Percentiles rank a stretch among this genome's conserved stretches.
Evolutionary conservation across 2,113 vertebrate genomes (phyloP).

Genomic region (Rana temporaria): DNA sequence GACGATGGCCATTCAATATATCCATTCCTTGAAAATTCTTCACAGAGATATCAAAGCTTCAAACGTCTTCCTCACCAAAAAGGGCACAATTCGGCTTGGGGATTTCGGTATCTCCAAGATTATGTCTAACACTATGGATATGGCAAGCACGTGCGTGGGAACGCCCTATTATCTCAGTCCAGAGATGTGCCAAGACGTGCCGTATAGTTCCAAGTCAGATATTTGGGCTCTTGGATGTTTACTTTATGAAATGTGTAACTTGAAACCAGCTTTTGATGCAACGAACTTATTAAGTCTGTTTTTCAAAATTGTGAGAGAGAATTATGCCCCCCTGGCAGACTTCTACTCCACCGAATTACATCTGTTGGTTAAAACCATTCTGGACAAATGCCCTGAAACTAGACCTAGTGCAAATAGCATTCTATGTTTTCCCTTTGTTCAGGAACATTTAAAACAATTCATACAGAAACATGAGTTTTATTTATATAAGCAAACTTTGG

Average conservation of each 20-base stretch:
- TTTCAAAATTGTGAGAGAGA: constrained; percentile 75
- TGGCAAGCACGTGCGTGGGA: constrained; percentile 81
- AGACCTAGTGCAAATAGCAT: constrained; percentile 72
- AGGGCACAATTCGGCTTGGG: constrained; percentile 74
- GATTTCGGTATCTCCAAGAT: constrained; percentile 83
- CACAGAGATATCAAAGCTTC: constrained; percentile 82
- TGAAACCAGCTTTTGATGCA: constrained; percentile 74
- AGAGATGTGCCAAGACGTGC: constrained; percentile 78
- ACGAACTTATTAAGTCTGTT: constrained; percentile 75
- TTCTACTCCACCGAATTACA: constrained; percentile 68
- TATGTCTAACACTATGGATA: constrained; percentile 73
- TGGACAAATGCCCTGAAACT: constrained; percentile 68
- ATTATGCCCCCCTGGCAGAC: constrained; percentile 64
- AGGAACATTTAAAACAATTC: constrained; percentile 66
- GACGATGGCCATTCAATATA: constrained; percentile 72
- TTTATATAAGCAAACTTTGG: constrained; percentile 41
- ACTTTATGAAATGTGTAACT: constrained; percentile 75
- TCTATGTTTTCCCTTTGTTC: constrained; percentile 65
- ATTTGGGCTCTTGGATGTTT: constrained; percentile 82
- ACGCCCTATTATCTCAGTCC: constrained; percentile 81
- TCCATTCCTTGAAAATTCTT: constrained; percentile 74
- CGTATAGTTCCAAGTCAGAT: constrained; percentile 79
- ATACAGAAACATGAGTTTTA: constrained; percentile 61
- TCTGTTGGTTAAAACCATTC: constrained; percentile 67
- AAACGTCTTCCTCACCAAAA: constrained; percentile 78